Conservation (phyloP, 1,140 invertebrate species). For the Hyphantria cunea region DNA sequence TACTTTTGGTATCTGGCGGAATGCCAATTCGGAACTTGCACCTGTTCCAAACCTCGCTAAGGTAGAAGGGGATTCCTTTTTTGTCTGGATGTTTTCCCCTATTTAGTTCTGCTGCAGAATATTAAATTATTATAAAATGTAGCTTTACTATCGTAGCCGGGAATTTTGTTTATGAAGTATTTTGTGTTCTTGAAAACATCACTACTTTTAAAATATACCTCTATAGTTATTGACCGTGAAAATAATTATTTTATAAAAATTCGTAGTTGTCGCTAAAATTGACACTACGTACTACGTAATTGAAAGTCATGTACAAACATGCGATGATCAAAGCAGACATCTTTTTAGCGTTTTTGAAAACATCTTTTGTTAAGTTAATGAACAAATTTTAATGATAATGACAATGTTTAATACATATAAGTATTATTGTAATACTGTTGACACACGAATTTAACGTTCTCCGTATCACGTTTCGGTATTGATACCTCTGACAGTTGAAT, state of each 20-base stretch:
- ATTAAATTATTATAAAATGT: too few species aligned
- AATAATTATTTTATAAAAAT: too few species aligned
- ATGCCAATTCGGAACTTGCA: constrained; percentile 9
- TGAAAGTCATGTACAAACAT: too few species aligned
- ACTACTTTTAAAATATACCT: too few species aligned
- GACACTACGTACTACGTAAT: too few species aligned
- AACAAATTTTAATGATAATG: constrained; percentile 9
- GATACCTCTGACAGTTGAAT: constrained; percentile 14
- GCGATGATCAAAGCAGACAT: background rate
- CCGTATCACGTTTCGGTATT: constrained; percentile 3
- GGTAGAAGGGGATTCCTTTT: background rate
- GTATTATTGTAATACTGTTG: constrained; percentile 9
- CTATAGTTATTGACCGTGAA: too few species aligned
- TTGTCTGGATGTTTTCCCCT: too few species aligned
- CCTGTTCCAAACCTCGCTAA: constrained; percentile 12
- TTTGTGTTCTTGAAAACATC: too few species aligned
- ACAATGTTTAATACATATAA: background rate
- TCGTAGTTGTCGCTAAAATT: too few species aligned
- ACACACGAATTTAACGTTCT: constrained; percentile 12
- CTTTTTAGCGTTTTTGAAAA: constrained; percentile 9
- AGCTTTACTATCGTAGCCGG: too few species aligned
- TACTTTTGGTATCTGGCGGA: constrained; percentile 4
- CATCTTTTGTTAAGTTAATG: constrained; percentile 12
- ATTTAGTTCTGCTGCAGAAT: too few species aligned
- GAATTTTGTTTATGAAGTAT: too few species aligned